Conservation (phyloP, 2,113 vertebrate genomes). For the Turdus rufiventris region DNA sequence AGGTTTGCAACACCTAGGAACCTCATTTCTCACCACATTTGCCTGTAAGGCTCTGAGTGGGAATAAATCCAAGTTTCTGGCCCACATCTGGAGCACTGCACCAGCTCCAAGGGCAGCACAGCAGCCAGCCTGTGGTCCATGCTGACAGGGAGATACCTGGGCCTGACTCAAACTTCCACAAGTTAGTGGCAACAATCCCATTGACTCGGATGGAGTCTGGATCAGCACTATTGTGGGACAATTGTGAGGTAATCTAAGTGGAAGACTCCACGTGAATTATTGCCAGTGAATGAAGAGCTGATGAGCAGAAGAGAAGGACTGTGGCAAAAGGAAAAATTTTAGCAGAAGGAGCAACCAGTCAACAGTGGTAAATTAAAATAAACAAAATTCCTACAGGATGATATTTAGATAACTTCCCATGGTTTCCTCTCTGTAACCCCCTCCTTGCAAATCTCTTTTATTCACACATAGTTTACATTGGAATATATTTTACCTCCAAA, state of each 20-base stretch:
- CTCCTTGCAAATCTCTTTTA: background rate
- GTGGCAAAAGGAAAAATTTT: background rate
- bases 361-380: background rate
- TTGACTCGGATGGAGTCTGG: background rate
- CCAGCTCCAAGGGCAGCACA: background rate
- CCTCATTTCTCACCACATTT: background rate
- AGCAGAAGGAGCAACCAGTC: background rate
- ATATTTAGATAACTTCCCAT: background rate
- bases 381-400: background rate
- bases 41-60: background rate
- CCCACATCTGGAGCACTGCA: background rate
- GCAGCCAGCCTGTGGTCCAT: rapidly evolving
- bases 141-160: background rate
- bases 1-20: background rate
- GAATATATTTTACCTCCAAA: background rate
- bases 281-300: background rate
- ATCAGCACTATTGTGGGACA: background rate
- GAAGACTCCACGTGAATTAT: background rate
- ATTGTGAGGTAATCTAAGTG: background rate
- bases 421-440: background rate
- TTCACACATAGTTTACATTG: background rate
- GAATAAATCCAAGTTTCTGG: rapidly evolving
- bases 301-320: background rate
- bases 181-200: background rate
- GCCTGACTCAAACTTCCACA: background rate